Evolutionary conservation across 2,797 vertebrate species (phyloP).

Genomic region (Cynopterus sphinx): DNA sequence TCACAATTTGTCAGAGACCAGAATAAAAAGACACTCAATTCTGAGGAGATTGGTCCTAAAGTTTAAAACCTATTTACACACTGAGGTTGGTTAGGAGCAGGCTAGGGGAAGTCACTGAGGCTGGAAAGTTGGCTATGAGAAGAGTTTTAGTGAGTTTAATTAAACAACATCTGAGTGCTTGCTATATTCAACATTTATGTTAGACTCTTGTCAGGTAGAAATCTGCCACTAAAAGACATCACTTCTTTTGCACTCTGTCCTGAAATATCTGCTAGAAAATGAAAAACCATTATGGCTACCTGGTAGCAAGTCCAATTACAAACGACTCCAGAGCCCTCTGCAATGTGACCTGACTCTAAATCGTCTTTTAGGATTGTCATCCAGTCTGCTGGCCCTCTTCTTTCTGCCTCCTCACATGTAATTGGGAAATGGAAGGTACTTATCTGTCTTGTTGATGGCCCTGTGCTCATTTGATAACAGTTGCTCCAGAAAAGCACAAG

Average conservation of each 20-base stretch:
- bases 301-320: constrained; percentile 69
- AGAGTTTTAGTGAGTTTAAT: constrained; percentile 42
- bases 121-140: constrained; percentile 4
- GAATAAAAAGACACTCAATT: background rate
- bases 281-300: constrained; percentile 65
- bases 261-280: constrained; percentile 65
- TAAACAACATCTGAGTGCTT: background rate
- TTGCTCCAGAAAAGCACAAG: background rate
- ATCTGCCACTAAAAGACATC: constrained; percentile 48
- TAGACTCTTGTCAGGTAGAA: constrained; percentile 42
- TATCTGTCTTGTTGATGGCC: constrained; percentile 65
- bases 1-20: background rate
- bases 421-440: constrained; percentile 61
- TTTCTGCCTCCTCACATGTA: constrained; percentile 42
- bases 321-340: constrained; percentile 57
- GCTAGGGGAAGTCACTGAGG: background rate
- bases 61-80: background rate
- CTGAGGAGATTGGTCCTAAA: background rate
- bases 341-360: constrained; percentile 57
- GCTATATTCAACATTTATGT: constrained; percentile 27
- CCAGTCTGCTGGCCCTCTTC: background rate
- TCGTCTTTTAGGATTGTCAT: background rate
- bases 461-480: constrained; percentile 53
- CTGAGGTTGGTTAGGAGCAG: background rate
- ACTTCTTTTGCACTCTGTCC: constrained; percentile 50